Evolutionary conservation across 2,888 invertebrate species (phyloP).

Genomic region (Limnephilus rhombicus): DNA sequence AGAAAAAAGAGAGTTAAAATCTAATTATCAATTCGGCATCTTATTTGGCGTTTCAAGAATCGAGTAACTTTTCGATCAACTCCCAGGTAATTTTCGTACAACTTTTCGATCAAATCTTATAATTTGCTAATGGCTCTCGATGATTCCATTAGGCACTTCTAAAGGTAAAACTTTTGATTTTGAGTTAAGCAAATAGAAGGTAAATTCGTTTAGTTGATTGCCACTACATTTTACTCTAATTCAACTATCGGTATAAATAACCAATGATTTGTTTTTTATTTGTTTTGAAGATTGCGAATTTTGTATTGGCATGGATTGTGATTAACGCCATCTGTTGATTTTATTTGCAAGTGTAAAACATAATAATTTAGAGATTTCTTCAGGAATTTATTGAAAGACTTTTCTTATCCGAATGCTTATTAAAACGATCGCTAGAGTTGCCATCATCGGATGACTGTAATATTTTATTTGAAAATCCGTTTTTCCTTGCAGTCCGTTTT

Average conservation of each 20-base stretch:
- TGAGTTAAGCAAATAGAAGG: neutral
- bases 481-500: too few species aligned
- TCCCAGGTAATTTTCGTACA: neutral
- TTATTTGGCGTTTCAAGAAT: neutral
- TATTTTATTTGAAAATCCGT: too few species aligned
- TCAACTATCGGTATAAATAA: too few species aligned
- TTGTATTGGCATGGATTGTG: neutral
- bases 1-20: neutral
- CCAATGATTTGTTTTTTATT: neutral
- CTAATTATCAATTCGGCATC: neutral
- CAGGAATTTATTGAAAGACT: neutral
- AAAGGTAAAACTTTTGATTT: neutral
- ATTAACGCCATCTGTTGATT: neutral
- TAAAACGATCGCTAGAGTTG: neutral
- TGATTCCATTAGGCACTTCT: neutral
- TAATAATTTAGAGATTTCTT: neutral
- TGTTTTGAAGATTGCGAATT: neutral
- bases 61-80: neutral
- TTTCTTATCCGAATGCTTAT: neutral
- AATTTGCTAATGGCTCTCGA: neutral
- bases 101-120: too few species aligned
- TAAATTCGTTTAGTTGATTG: neutral
- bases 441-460: neutral
- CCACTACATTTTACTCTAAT: too few species aligned
- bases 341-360: neutral